Base-by-base conservation (phyloP, 1,140 invertebrate genomes). In the Ceratitis capitata region DNA sequence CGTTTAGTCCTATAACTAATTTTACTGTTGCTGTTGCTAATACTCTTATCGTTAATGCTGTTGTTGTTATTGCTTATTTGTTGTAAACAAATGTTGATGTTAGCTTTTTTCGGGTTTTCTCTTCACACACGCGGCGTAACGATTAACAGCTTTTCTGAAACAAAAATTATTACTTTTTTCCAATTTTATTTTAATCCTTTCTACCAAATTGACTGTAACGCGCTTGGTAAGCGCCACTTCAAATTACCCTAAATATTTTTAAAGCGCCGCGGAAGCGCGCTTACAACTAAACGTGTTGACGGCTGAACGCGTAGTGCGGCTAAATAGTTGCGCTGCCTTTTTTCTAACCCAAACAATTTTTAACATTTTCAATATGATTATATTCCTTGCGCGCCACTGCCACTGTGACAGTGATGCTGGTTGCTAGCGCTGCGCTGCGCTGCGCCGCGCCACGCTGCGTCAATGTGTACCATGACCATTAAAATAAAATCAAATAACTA, bases 401-500 rank as follows among this genome's bases (percentile, higher is more conserved):
- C 64, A 39, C 19, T 78, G 39, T 26, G 39, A 19, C 69, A 78
- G 39, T 69, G 61, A 69, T 69, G 61, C 61, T 69, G 61, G 29
- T 5, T 69, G 61, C 14, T 19, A 35, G 32, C 56, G 56, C 51
- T 19, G 14, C 47, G 14, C n/a, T n/a, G n/a, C n/a, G n/a, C n/a
- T n/a, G n/a, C n/a, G n/a, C n/a, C n/a, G 45, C 51, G n/a, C 6
- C 51, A n/a, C 56, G 64, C 64, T 4, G 64, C 69, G 39, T 19
- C 69, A 19, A 78, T 78, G 23, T 78, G 29, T 83, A 83, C 47
- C 82, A 83, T 58, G 45, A 83, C 82, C 82, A 83, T 83, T 83
- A 83, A 56, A 83, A 83, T 83, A 83, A n/a, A n/a, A n/a, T n/a
- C n/a, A n/a, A n/a, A 83, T 83, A 83, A 83, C 82, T 83, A 83